These are phyloP conservation scores for Aplidium turbinatum DNA, from an alignment of 23 tunicate species.

Conservation along the genomic window DNA sequence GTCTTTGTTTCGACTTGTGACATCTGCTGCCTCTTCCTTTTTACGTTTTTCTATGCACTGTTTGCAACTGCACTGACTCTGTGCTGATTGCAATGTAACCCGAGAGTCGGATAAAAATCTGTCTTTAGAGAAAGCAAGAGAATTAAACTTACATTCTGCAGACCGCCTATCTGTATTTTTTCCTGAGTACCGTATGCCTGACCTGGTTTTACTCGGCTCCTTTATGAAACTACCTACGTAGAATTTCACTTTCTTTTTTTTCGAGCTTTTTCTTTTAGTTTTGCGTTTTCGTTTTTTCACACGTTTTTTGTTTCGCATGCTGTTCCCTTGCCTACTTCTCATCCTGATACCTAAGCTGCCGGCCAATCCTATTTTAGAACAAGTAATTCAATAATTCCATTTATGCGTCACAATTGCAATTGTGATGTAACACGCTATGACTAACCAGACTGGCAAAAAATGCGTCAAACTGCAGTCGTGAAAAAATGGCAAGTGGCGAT, in stretches of 20 bases:
- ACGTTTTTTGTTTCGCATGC: too few relatives aligned
- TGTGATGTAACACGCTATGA: too few relatives aligned
- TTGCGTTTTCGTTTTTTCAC: too few relatives aligned
- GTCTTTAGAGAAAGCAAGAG: slow-evolving; percentile 18
- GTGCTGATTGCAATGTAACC: slow-evolving; percentile 22
- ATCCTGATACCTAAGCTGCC: too few relatives aligned
- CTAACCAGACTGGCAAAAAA: too few relatives aligned
- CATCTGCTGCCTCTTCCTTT: slow-evolving; percentile 4
- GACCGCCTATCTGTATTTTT: slow-evolving; percentile 3
- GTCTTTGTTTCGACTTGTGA: slow-evolving; percentile 30
- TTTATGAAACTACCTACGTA: slow-evolving; percentile 36
- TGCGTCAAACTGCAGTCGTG: too few relatives aligned
- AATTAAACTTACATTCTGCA: slow-evolving; percentile 37
- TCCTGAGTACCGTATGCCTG: slow-evolving; percentile 32
- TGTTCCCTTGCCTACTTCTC: too few relatives aligned
- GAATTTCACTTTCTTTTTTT: neutral
- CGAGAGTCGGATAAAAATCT: slow-evolving; percentile 1
- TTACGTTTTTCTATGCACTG: slow-evolving; percentile 29
- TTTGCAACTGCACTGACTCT: slow-evolving; percentile 33
- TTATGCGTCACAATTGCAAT: too few relatives aligned
- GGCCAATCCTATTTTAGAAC: too few relatives aligned
- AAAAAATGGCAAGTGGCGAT: too few relatives aligned
- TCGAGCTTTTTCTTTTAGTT: neutral
- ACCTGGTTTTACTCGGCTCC: slow-evolving; percentile 57
- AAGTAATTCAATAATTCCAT: too few relatives aligned